These are phyloP conservation scores for Colinus virginianus DNA, from an alignment of 2,113 vertebrate species.

Conservation along the genomic window DNA sequence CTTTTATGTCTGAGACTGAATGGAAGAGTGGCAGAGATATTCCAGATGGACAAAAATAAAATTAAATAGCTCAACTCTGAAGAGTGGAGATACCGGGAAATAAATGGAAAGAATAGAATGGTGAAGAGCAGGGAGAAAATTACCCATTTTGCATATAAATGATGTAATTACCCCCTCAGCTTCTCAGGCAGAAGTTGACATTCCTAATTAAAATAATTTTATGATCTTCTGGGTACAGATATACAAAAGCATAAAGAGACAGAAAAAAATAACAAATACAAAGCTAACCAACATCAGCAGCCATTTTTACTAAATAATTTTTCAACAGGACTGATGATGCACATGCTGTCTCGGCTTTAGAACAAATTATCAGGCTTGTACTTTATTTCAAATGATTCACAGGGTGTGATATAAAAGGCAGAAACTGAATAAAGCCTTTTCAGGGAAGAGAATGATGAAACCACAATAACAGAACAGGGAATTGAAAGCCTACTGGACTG, in stretches of 20 bases:
- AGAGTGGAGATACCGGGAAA: slow-evolving; percentile 54
- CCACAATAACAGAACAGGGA: neutral
- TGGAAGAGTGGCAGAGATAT: slow-evolving; percentile 28
- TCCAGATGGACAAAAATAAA: slow-evolving; percentile 65
- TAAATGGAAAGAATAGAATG: slow-evolving; percentile 67
- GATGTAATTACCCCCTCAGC: slow-evolving; percentile 77
- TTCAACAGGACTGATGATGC: slow-evolving; percentile 28
- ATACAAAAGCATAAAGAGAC: slow-evolving; percentile 58
- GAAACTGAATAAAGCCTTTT: slow-evolving; percentile 42
- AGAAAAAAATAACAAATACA: slow-evolving; percentile 65
- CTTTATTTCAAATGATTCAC: slow-evolving; percentile 38
- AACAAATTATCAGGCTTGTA: slow-evolving; percentile 52
- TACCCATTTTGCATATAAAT: slow-evolving; percentile 79
- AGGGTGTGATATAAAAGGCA: slow-evolving; percentile 55
- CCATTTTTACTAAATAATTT: slow-evolving; percentile 62
- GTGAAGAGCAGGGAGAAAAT: slow-evolving; percentile 70
- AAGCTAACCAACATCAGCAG: slow-evolving; percentile 5
- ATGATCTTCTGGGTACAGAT: slow-evolving; percentile 69
- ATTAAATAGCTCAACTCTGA: slow-evolving; percentile 65
- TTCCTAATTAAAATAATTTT: slow-evolving; percentile 80
- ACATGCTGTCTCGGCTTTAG: slow-evolving; percentile 49
- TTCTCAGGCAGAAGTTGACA: slow-evolving; percentile 74
- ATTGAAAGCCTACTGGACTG: slow-evolving; percentile 36
- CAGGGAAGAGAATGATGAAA: slow-evolving; percentile 30
- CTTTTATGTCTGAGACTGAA: slow-evolving; percentile 11